A percentile compares a stretch with the other conserved stretches of the same genome.
These are phyloP conservation scores for Pyrocephalus nanus DNA, from an alignment of 2,797 vertebrate genomes.

Conservation along the genomic window DNA sequence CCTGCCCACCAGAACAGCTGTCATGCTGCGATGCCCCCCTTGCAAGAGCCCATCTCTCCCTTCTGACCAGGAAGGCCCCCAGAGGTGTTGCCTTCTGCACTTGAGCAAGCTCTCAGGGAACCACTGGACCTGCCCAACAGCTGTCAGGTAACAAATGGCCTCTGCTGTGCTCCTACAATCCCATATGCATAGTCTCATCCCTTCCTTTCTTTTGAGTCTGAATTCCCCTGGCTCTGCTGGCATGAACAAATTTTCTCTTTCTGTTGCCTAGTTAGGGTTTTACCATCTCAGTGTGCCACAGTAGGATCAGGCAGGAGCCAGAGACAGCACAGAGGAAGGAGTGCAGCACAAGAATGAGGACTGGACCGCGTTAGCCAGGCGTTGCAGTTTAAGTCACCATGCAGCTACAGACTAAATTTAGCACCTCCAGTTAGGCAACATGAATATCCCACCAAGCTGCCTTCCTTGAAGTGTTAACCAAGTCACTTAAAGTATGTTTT, in stretches of 20 bases:
- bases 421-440: not conserved
- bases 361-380: not conserved
- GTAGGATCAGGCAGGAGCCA: not conserved
- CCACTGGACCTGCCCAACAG: not conserved
- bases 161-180: accelerated
- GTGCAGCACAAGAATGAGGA: accelerated
- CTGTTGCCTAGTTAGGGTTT: not conserved
- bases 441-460: not conserved
- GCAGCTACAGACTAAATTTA: not conserved
- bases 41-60: not conserved
- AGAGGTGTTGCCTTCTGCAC: not conserved
- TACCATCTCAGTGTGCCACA: not conserved
- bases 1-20: not conserved
- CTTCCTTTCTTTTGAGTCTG: not conserved
- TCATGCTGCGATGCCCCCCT: not conserved
- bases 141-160: not conserved
- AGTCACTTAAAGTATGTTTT: not conserved
- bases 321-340: accelerated
- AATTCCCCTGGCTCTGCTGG: not conserved
- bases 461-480: not conserved
- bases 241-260: not conserved
- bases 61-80: not conserved
- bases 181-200: not conserved
- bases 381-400: not conserved
- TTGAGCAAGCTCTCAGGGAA: not conserved